Evolutionary conservation across 2,888 invertebrate genomes (phyloP).

Genomic region (Cryptocephalus primarius): DNA sequence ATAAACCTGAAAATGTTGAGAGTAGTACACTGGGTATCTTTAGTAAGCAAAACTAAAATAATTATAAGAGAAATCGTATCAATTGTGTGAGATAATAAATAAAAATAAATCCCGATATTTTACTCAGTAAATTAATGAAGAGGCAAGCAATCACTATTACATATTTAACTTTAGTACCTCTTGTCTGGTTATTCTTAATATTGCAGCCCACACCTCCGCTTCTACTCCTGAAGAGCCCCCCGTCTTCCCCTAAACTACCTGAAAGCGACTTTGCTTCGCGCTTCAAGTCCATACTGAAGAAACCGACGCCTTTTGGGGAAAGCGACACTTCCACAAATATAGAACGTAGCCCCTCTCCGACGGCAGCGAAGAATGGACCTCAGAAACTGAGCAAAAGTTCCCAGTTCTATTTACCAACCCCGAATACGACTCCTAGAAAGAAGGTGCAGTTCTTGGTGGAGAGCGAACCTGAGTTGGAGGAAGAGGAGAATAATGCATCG

Average conservation of each 20-base stretch:
- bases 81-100: too few species aligned
- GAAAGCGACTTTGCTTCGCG: constrained; percentile 23
- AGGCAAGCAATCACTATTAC: too few species aligned
- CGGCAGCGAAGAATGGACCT: constrained; percentile 16
- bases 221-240: constrained; percentile 5
- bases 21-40: too few species aligned
- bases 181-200: too few species aligned
- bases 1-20: too few species aligned
- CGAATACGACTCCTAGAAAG: constrained; percentile 43
- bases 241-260: constrained; percentile 11
- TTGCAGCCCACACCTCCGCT: too few species aligned
- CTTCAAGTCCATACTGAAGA: constrained; percentile 47
- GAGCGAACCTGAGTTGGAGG: constrained; percentile 34
- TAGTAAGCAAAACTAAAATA: too few species aligned
- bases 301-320: constrained; percentile 36
- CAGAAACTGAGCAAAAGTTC: constrained; percentile 24
- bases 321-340: constrained; percentile 25
- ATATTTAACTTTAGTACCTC: too few species aligned
- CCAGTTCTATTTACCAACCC: constrained; percentile 54
- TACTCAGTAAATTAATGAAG: too few species aligned
- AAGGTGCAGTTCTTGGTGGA: constrained; percentile 64
- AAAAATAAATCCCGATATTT: too few species aligned
- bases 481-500: constrained; percentile 11
- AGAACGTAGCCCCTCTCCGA: constrained; percentile 29
- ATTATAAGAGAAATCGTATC: too few species aligned